These are phyloP conservation scores for Furcifer pardalis DNA, from an alignment of 2,797 vertebrate genomes.

Conservation along the genomic window DNA sequence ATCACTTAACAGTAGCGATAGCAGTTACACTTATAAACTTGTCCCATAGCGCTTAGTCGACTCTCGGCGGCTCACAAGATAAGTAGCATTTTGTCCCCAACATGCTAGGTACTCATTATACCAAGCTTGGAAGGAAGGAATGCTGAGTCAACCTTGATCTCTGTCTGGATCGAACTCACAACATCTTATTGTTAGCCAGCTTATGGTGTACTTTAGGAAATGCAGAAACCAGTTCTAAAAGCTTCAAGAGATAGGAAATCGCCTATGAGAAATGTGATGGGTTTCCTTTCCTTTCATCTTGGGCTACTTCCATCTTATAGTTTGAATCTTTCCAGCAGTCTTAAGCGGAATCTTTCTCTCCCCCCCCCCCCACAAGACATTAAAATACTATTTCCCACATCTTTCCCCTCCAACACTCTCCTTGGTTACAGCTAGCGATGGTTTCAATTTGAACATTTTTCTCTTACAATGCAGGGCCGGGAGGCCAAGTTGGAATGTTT, in stretches of 20 bases:
- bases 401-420: not conserved
- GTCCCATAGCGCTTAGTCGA: too few species aligned
- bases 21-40: too few species aligned
- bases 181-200: too few species aligned
- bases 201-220: not conserved
- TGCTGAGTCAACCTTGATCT: too few species aligned
- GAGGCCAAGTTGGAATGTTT: not conserved
- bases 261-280: not conserved
- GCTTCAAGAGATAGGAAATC: not conserved
- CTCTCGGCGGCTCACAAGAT: too few species aligned
- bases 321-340: constrained; percentile 3
- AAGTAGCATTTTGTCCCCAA: too few species aligned
- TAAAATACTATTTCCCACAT: not conserved
- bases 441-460: constrained; percentile 9
- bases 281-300: not conserved
- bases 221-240: not conserved
- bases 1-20: too few species aligned
- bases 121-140: too few species aligned
- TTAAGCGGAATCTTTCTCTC: too few species aligned
- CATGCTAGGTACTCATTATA: too few species aligned
- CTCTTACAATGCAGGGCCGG: not conserved
- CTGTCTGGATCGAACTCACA: too few species aligned
- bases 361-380: not conserved
- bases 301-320: not conserved
- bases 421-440: not conserved